Evolutionary conservation across 1,140 invertebrate genomes (phyloP), one percentile per base, ranked within the genome.

Genomic region (Armadillidium nasatum): DNA sequence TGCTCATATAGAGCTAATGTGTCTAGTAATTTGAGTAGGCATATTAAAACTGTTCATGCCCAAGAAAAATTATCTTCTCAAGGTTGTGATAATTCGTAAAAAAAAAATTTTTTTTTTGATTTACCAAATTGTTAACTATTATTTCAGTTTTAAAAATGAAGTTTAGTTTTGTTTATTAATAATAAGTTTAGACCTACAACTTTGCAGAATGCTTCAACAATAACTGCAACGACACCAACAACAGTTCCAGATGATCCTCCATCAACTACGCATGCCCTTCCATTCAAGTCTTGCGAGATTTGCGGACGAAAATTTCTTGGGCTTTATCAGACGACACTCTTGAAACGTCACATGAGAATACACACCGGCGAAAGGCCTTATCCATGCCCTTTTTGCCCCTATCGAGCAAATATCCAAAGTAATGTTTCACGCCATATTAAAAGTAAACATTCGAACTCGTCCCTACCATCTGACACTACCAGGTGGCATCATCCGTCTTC

Each of bases 1-100:
- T 88, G 87, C 75, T 83, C 82, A 0, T 86, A 87, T 46, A 76
- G 81, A 46, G 79, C 79, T 9, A 80, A 80, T 74, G 79, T 80
- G 15, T 80, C 79, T 46, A 78, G 79, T 76, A 80, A 80, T 66
- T 73, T 80, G 7, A 76, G 75, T 4, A 44, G 79, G 50, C 79
- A 80, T 71, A 23, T 80, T 44, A 74, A 76, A 44, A 78, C 76
- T 19, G 76, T 80, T 54, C 77, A 80, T 68, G 73, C 54, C 13
- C 1, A 23, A 13, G 33, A 33, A 33, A 33, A 33, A 33, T 33
- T 33, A 33, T 33, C 50, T 60, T 15, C 50, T 13, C 50, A 19
- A 60, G 50, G 50, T 60, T 13, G 50, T 60, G 50, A 19, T 33
- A 33, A 33, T 33, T 1, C 33, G 6, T 33, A 33, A 33, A 33